These are phyloP conservation scores for Tenebrosternarchus preto DNA, from an alignment of 2,113 vertebrate genomes.

Conservation along the genomic window DNA sequence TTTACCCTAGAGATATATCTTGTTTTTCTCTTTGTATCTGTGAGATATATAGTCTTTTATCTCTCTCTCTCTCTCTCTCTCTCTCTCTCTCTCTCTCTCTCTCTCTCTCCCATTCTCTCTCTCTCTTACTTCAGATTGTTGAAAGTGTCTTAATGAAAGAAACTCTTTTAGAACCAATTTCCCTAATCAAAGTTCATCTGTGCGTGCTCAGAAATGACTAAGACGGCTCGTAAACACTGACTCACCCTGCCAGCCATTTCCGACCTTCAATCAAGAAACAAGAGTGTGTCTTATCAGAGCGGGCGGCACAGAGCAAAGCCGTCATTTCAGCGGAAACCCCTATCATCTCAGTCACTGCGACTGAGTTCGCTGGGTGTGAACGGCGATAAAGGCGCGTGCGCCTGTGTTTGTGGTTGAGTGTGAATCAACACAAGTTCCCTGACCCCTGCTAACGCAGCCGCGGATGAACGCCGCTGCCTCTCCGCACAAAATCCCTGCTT, in stretches of 20 bases:
- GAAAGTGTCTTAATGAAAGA: conserved; percentile 27
- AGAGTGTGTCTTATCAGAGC: conserved; percentile 53
- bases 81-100: background rate
- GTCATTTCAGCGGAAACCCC: conserved; percentile 18
- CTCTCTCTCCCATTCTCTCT: background rate
- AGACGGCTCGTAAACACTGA: conserved; percentile 67
- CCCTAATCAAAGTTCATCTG: conserved; percentile 49
- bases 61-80: background rate
- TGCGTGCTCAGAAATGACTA: conserved; percentile 54
- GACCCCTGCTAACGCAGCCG: background rate
- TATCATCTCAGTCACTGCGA: conserved; percentile 15
- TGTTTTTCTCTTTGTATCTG: background rate
- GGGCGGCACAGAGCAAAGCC: conserved; percentile 48
- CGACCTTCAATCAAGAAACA: conserved; percentile 63
- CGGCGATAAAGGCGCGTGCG: background rate
- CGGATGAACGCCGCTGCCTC: background rate
- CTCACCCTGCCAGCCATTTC: conserved; percentile 62
- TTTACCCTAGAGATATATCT: background rate
- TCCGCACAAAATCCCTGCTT: background rate
- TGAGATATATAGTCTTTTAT: background rate
- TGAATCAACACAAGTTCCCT: background rate
- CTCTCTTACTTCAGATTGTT: conserved; percentile 3
- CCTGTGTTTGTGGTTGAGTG: background rate
- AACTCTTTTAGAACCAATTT: conserved; percentile 24
- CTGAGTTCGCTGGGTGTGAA: conserved; percentile 24